Conservation (phyloP, 1,140 invertebrate species). For the Orussus abietinus region DNA sequence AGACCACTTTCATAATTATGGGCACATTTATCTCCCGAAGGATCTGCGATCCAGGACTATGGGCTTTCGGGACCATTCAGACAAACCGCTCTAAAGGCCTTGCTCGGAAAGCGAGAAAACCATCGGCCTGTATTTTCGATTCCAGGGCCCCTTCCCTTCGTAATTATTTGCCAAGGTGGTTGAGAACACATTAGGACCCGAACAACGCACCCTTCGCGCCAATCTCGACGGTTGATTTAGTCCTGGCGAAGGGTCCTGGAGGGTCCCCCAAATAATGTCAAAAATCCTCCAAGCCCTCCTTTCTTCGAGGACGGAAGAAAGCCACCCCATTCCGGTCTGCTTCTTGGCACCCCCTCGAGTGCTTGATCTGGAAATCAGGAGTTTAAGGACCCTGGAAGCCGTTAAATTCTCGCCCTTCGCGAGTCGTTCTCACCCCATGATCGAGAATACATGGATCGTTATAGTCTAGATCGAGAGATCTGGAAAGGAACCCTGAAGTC, state of each 20-base stretch:
- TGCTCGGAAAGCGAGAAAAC: too few relatives aligned
- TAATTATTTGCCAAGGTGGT: conserved; percentile 24
- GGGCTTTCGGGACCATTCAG: too few relatives aligned
- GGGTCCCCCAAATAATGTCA: conserved; percentile 32
- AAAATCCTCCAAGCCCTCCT: conserved; percentile 21
- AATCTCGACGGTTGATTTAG: conserved; percentile 36
- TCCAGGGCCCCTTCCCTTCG: too few relatives aligned
- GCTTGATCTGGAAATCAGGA: conserved; percentile 39
- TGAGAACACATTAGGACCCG: conserved; percentile 23
- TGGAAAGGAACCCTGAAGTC: too few relatives aligned
- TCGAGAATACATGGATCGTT: too few relatives aligned
- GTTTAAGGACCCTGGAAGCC: conserved; percentile 19
- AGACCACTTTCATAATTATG: too few relatives aligned
- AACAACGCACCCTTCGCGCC: conserved; percentile 5
- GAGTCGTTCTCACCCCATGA: conserved; percentile 1
- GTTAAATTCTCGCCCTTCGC: conserved; percentile 29
- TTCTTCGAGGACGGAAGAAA: conserved; percentile 19
- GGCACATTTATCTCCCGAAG: too few relatives aligned
- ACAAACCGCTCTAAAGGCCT: too few relatives aligned
- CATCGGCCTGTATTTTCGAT: too few relatives aligned
- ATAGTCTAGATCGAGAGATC: too few relatives aligned
- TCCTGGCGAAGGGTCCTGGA: conserved; percentile 19
- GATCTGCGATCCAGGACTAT: too few relatives aligned
- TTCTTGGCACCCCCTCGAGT: conserved; percentile 31
- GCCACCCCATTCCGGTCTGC: conserved; percentile 20